phyloP scores from a whole-genome alignment of 2,888 invertebrate species.

The Zonitis immaculata region DNA sequence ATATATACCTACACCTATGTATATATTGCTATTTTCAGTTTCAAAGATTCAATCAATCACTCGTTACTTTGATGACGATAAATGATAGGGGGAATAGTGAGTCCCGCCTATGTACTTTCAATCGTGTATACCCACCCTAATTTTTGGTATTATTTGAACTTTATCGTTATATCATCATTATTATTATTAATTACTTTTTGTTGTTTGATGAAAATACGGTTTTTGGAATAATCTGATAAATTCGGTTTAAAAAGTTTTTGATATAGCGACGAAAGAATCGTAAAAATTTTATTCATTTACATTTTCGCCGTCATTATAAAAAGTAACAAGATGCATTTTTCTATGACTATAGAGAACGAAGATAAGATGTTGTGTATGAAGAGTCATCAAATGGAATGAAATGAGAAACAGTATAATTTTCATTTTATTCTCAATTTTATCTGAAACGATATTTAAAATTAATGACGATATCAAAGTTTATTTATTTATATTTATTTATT shows the following conservation, averaged over 20 bases:
- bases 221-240: constrained; percentile 3
- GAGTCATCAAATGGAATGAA: constrained; percentile 13
- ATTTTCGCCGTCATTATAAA: constrained; percentile 12
- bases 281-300: constrained; percentile 11
- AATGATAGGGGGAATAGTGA: no score
- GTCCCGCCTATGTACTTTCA: no score
- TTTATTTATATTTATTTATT: background rate
- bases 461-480: background rate
- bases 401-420: constrained; percentile 2
- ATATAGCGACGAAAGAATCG: constrained; percentile 9
- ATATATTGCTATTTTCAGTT: no score
- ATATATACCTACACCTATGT: no score
- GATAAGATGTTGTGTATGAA: constrained; percentile 15
- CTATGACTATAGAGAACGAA: constrained; percentile 10
- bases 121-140: no score
- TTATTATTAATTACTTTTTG: background rate
- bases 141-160: no score
- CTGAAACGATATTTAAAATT: background rate
- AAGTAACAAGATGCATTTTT: constrained; percentile 17
- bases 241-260: constrained; percentile 11
- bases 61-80: no score
- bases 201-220: background rate
- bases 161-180: background rate
- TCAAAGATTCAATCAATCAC: no score
- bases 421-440: background rate